Base-by-base conservation (phyloP, 2,797 vertebrate species). In the Microctenopoma steveboyesi region DNA sequence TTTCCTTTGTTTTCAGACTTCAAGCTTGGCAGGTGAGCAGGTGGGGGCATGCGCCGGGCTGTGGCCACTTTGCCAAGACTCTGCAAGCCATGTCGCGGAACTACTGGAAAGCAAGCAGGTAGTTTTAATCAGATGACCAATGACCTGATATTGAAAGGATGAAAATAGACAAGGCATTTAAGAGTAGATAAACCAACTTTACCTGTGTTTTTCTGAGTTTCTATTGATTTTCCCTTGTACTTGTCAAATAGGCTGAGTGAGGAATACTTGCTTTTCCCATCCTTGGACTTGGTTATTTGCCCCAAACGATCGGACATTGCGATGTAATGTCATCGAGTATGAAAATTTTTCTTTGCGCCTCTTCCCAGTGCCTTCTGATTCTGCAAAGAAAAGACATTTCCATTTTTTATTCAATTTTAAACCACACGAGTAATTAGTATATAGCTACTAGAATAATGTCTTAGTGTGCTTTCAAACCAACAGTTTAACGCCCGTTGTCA, bases 241-340 rank as follows among this genome's bases (percentile, higher is more conserved):
- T 99, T 99, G 93, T 99, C 97, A 97, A 98, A 99, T 92, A 99
- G 96, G 96, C 96, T 99, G 96, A 99, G 96, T 79, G 97, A 97
- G 86, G 97, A 96, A 92, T 99, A 99, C 96, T 99, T 99, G 97
- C 96, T 98, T 98, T 99, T 99, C 95, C 97, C 98, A 99, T 99
- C 98, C 97, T 98, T 99, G 97, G 97, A 97, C 97, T 99, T 99
- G 97, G 96, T 97, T 96, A 98, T 97, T 98, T 98, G 98, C 97
- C 98, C 98, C 96, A 98, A 98, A 98, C 98, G 98, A 99, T 99
- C 98, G 95, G 98, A 99, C 98, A 99, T 99, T 95, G 96, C 98
- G 97, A 98, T 98, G 97, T 97, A 99, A 97, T 97, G 97, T 99
- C 98, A 99, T 99, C 97, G 95, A 99, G 97, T 99, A 99, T 96